Conservation (phyloP, 1,140 invertebrate species). For the Lordiphosa mommai region DNA sequence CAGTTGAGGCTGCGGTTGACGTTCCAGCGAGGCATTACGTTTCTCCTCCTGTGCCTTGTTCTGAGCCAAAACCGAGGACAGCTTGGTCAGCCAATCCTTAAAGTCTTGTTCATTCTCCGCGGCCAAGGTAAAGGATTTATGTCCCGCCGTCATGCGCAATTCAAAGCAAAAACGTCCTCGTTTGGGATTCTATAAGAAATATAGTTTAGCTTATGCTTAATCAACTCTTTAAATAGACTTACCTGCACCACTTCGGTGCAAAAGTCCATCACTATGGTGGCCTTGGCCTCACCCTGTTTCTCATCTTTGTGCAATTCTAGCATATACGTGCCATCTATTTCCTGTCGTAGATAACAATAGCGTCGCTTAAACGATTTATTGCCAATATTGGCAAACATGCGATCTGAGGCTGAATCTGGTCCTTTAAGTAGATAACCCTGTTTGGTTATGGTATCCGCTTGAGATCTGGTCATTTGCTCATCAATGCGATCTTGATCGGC, state of each 20-base stretch:
- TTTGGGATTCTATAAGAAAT: conserved; percentile 86
- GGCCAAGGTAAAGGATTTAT: conserved; percentile 91
- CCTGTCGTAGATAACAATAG: conserved; percentile 92
- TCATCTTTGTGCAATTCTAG: conserved; percentile 96
- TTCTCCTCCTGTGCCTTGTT: conserved; percentile 88
- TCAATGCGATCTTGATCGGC: conserved; percentile 90
- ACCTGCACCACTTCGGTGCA: conserved; percentile 92
- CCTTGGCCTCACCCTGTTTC: conserved; percentile 92
- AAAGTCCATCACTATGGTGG: conserved; percentile 96
- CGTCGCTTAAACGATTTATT: conserved; percentile 95
- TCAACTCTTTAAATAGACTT: conserved; percentile 37
- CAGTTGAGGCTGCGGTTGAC: conserved; percentile 81
- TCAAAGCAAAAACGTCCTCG: conserved; percentile 94
- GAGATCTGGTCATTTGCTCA: conserved; percentile 85
- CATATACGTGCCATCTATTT: conserved; percentile 94
- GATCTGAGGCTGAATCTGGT: conserved; percentile 90
- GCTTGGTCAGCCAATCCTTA: conserved; percentile 89
- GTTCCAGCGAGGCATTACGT: conserved; percentile 83
- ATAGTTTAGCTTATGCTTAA: not conserved
- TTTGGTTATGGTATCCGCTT: conserved; percentile 88
- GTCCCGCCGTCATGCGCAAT: conserved; percentile 89
- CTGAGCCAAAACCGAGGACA: conserved; percentile 87
- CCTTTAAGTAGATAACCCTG: conserved; percentile 94
- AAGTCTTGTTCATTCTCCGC: conserved; percentile 92
- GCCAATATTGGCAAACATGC: conserved; percentile 91